Evolutionary conservation across 2,888 invertebrate genomes (phyloP).

Genomic region (Troglohyphantes excavatus): DNA sequence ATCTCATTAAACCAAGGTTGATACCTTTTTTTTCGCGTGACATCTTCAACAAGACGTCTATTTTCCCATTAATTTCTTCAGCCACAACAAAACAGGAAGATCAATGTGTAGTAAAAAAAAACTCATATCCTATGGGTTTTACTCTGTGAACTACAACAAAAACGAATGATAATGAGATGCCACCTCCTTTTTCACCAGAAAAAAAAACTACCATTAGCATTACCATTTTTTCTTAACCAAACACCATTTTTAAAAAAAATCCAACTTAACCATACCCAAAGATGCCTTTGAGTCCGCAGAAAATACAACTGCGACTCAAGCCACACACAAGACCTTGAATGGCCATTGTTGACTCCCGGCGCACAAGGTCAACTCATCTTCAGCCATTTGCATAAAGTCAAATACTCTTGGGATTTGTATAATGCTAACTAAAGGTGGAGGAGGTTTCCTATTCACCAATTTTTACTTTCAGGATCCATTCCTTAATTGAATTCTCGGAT

Average conservation of each 20-base stretch:
- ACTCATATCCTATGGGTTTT: neutral
- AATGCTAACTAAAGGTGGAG: neutral
- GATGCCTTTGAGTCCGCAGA: conserved; percentile 35
- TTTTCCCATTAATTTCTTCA: neutral
- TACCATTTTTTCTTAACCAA: neutral
- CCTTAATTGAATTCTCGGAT: conserved; percentile 1
- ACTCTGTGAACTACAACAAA: neutral
- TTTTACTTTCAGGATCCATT: neutral
- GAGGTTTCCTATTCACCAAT: neutral
- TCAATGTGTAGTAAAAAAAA: conserved; percentile 6
- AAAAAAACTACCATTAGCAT: neutral
- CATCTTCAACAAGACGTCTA: too few relatives aligned
- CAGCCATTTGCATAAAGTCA: conserved; percentile 53
- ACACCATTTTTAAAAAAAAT: neutral
- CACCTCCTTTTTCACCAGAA: neutral
- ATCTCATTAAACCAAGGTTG: too few relatives aligned
- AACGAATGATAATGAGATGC: neutral
- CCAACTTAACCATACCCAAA: neutral
- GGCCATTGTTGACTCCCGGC: conserved; percentile 15
- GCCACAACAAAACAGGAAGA: neutral
- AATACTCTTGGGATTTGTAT: conserved; percentile 43
- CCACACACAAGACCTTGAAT: conserved; percentile 36
- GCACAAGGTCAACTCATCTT: conserved; percentile 52
- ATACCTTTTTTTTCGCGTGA: too few relatives aligned
- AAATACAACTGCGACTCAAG: conserved; percentile 32